A percentile compares a stretch with the other conserved stretches of the same genome.
phyloP scores from a whole-genome alignment of 1,140 invertebrate genomes.

The Aricia agestis region DNA sequence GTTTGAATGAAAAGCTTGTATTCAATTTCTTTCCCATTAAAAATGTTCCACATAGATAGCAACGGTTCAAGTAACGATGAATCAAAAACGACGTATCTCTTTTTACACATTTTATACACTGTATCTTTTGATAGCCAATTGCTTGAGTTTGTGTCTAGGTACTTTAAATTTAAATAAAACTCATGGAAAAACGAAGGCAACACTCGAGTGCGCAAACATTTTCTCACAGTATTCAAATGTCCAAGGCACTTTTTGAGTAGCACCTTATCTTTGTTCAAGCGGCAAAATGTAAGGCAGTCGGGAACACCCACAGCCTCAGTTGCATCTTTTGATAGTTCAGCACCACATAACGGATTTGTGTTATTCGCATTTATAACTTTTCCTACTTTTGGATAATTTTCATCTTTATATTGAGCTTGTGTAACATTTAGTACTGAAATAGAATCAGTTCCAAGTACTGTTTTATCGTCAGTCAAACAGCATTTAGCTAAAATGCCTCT shows the following conservation, averaged over 20 bases:
- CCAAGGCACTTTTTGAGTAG: conserved; percentile 59
- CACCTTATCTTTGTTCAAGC: conserved; percentile 61
- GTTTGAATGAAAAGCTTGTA: conserved; percentile 58
- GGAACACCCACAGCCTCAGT: conserved; percentile 47
- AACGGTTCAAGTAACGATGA: conserved; percentile 52
- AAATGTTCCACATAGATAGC: conserved; percentile 53
- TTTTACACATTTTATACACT: conserved; percentile 52
- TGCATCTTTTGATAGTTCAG: conserved; percentile 65
- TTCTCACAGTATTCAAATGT: conserved; percentile 65
- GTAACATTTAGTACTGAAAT: conserved; percentile 52
- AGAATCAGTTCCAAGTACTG: conserved; percentile 43
- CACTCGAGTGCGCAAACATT: conserved; percentile 52
- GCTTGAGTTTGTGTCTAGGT: conserved; percentile 57
- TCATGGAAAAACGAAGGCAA: conserved; percentile 53
- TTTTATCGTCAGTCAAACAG: conserved; percentile 64
- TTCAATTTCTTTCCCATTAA: conserved; percentile 51
- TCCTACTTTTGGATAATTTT: conserved; percentile 56
- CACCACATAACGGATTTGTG: conserved; percentile 59
- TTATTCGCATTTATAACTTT: conserved; percentile 65
- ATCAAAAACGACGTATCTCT: conserved; percentile 58
- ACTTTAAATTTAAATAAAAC: conserved; percentile 63
- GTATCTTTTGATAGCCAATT: conserved; percentile 53
- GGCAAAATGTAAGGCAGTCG: conserved; percentile 56
- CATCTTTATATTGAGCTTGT: conserved; percentile 58
- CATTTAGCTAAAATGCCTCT: conserved; percentile 66